phyloP scores from a whole-genome alignment of 2,113 vertebrate species.

The Campylomormyrus tamandua region DNA sequence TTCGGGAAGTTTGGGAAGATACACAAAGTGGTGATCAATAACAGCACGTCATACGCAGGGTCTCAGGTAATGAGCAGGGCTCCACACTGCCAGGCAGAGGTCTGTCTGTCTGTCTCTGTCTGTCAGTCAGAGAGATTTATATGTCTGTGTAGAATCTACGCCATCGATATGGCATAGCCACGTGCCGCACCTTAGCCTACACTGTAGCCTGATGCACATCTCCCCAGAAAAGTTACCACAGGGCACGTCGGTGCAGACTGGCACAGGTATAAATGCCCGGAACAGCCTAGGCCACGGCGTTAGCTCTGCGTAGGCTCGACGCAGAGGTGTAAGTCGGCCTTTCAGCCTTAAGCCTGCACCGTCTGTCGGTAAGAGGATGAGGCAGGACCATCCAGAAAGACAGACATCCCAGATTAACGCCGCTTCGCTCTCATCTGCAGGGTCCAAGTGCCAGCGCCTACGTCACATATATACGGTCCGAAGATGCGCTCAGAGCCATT shows the following conservation, averaged over 20 bases:
- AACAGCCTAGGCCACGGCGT: not conserved
- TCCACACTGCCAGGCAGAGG: not conserved
- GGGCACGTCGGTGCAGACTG: not conserved
- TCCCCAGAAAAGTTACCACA: not conserved
- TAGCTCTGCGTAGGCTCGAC: not conserved
- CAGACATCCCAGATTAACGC: not conserved
- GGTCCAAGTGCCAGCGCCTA: slow-evolving; percentile 88
- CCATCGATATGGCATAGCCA: no score
- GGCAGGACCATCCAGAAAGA: not conserved
- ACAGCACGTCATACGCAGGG: slow-evolving; percentile 87
- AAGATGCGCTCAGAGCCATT: slow-evolving; percentile 88
- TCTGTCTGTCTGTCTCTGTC: no score
- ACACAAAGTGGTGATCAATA: slow-evolving; percentile 91
- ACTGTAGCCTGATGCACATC: not conserved
- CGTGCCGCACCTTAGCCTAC: not conserved
- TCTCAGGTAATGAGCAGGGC: slow-evolving; percentile 70
- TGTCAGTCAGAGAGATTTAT: not conserved
- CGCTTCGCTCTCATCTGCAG: slow-evolving; percentile 41
- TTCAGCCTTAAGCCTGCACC: not conserved
- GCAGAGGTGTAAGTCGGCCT: not conserved
- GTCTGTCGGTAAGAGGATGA: not conserved
- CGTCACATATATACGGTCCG: slow-evolving; percentile 82
- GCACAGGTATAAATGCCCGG: not conserved
- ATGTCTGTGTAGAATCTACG: not conserved
- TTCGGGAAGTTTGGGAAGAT: slow-evolving; percentile 92